These are phyloP conservation scores for Himalopsyche tibetana DNA, from an alignment of 2,888 invertebrate genomes.

Conservation along the genomic window DNA sequence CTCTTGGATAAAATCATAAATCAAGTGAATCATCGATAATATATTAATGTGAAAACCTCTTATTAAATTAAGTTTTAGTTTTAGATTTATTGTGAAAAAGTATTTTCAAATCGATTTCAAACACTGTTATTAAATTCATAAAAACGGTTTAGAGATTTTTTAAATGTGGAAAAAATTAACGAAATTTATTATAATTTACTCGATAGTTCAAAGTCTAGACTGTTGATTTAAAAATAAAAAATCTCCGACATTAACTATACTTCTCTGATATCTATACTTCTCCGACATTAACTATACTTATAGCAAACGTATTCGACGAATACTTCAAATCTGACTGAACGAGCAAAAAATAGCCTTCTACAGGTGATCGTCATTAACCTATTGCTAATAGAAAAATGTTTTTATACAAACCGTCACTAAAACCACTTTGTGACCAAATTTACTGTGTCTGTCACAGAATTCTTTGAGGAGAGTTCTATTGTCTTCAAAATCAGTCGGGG, in stretches of 20 bases:
- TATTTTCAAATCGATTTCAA: too few relatives aligned
- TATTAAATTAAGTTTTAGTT: too few relatives aligned
- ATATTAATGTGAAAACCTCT: too few relatives aligned
- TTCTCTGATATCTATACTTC: background rate
- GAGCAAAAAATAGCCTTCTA: conserved; percentile 31
- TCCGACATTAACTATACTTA: background rate
- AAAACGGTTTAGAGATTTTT: too few relatives aligned
- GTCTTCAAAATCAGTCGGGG: conserved; percentile 86
- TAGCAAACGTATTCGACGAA: background rate
- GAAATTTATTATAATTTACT: too few relatives aligned
- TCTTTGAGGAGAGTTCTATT: conserved; percentile 83
- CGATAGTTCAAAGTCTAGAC: too few relatives aligned
- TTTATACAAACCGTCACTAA: conserved; percentile 84
- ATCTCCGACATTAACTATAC: background rate
- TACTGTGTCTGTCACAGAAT: conserved; percentile 84
- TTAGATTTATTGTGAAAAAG: too few relatives aligned
- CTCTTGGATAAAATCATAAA: too few relatives aligned
- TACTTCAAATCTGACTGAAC: background rate
- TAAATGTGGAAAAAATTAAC: too few relatives aligned
- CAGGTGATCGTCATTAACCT: conserved; percentile 27
- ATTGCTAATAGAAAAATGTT: conserved; percentile 29
- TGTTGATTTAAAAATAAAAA: background rate
- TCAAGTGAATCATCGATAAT: too few relatives aligned
- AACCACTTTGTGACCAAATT: conserved; percentile 83
- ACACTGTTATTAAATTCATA: too few relatives aligned